Conservation (phyloP, 1,140 invertebrate species). For the Lordiphosa stackelbergi region DNA sequence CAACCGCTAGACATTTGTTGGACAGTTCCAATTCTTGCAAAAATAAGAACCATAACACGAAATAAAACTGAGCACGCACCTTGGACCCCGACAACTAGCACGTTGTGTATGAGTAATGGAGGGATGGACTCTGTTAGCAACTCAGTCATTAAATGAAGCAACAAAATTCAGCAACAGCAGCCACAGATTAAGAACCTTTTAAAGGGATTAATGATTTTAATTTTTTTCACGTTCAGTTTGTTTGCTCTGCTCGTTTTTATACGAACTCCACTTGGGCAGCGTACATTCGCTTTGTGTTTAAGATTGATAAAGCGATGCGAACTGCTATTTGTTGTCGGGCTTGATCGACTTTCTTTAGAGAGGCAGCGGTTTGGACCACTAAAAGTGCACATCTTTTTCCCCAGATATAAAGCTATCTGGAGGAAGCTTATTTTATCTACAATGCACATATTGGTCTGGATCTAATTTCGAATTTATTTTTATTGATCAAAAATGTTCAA, state of each 20-base stretch:
- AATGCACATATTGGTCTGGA: too few species aligned
- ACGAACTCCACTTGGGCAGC: neutral
- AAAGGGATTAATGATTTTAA: constrained; percentile 70
- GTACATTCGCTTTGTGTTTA: constrained; percentile 9
- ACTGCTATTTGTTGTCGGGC: too few species aligned
- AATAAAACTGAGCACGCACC: constrained; percentile 20
- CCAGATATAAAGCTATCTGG: too few species aligned
- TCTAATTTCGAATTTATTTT: too few species aligned
- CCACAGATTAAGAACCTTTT: constrained; percentile 76
- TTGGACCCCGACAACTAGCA: constrained; percentile 19
- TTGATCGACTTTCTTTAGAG: too few species aligned
- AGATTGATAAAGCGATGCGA: too few species aligned
- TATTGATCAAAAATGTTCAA: too few species aligned
- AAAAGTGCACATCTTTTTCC: too few species aligned
- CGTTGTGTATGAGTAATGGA: constrained; percentile 56
- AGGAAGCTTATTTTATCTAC: too few species aligned
- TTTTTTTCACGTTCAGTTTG: constrained; percentile 39
- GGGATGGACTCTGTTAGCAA: constrained; percentile 13
- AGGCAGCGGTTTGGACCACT: too few species aligned
- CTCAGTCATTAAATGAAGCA: constrained; percentile 52
- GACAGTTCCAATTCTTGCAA: constrained; percentile 28
- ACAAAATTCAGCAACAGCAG: constrained; percentile 62
- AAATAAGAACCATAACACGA: constrained; percentile 5
- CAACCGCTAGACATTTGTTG: constrained; percentile 40
- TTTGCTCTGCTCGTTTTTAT: constrained; percentile 32